Percentiles rank a stretch among this genome's conserved stretches.
These are phyloP conservation scores for Hoplostethus atlanticus DNA, from an alignment of 2,797 vertebrate genomes.

Conservation along the genomic window DNA sequence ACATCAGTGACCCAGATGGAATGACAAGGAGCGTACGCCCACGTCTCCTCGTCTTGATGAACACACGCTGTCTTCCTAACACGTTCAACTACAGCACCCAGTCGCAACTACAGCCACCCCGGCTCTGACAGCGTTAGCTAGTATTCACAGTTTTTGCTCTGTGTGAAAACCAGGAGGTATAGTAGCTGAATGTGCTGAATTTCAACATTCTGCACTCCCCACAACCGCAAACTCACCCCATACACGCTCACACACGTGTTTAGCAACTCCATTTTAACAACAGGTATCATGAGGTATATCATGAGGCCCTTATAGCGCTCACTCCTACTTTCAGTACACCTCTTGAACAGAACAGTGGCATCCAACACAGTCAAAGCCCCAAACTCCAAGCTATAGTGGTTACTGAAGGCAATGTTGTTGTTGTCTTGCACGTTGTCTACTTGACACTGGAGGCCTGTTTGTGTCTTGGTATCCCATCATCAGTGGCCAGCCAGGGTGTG, in stretches of 20 bases:
- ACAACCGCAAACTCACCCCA: slow-evolving; percentile 40
- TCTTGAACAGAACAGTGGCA: slow-evolving; percentile 24
- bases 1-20: slow-evolving; percentile 53
- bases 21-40: slow-evolving; percentile 31
- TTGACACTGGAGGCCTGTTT: slow-evolving; percentile 16
- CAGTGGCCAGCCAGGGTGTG: slow-evolving; percentile 15
- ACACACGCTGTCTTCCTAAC: slow-evolving; percentile 8
- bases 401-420: not conserved
- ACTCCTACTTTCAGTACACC: slow-evolving; percentile 13
- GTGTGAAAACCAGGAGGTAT: slow-evolving; percentile 2
- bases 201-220: slow-evolving; percentile 48
- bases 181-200: slow-evolving; percentile 33
- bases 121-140: slow-evolving; percentile 13
- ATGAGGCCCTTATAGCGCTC: too few relatives aligned
- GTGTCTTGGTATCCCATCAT: slow-evolving; percentile 16
- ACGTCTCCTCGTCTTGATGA: slow-evolving; percentile 22
- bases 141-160: not conserved
- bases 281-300: slow-evolving; percentile 36
- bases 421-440: not conserved
- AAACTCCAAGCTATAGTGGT: not conserved
- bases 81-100: not conserved
- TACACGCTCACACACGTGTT: slow-evolving; percentile 41
- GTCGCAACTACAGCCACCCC: too few relatives aligned
- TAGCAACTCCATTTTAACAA: slow-evolving; percentile 31
- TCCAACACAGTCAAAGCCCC: slow-evolving; percentile 13